These are phyloP conservation scores for Cavia porcellus DNA, from an alignment of 2,113 vertebrate genomes.

Conservation along the genomic window DNA sequence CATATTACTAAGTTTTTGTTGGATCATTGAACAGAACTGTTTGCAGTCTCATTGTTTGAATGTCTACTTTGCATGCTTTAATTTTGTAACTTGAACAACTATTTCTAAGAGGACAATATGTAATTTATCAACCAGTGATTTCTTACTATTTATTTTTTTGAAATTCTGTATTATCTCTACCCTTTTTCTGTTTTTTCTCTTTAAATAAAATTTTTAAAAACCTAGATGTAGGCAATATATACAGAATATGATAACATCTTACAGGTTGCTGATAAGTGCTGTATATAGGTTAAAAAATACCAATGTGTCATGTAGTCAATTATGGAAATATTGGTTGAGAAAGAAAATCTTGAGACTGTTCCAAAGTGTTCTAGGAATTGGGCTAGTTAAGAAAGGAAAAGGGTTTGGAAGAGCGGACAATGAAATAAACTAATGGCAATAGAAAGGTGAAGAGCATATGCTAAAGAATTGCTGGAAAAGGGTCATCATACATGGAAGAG, in stretches of 20 bases:
- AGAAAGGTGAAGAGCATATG: background rate
- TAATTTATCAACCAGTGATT: too few species aligned
- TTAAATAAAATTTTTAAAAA: too few species aligned
- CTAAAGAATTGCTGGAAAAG: slow-evolving; percentile 14
- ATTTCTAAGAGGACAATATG: too few species aligned
- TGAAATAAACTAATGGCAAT: background rate
- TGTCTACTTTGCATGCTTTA: too few species aligned
- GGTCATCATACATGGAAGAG: background rate
- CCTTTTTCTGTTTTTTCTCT: too few species aligned
- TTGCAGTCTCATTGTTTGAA: too few species aligned
- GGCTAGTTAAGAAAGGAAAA: slow-evolving; percentile 45
- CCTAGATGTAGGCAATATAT: background rate
- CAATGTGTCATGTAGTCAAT: background rate
- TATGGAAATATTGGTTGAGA: slow-evolving; percentile 13
- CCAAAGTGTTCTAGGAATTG: slow-evolving; percentile 6
- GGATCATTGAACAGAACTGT: too few species aligned
- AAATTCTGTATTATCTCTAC: too few species aligned
- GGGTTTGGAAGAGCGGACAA: background rate
- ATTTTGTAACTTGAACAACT: too few species aligned
- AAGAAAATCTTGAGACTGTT: slow-evolving; percentile 38
- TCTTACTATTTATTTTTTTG: too few species aligned
- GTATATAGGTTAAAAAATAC: background rate
- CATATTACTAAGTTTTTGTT: too few species aligned
- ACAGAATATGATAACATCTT: background rate
- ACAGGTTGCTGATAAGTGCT: background rate